Conservation (phyloP, 2,888 invertebrate genomes). For the Euzophera pinguis region DNA sequence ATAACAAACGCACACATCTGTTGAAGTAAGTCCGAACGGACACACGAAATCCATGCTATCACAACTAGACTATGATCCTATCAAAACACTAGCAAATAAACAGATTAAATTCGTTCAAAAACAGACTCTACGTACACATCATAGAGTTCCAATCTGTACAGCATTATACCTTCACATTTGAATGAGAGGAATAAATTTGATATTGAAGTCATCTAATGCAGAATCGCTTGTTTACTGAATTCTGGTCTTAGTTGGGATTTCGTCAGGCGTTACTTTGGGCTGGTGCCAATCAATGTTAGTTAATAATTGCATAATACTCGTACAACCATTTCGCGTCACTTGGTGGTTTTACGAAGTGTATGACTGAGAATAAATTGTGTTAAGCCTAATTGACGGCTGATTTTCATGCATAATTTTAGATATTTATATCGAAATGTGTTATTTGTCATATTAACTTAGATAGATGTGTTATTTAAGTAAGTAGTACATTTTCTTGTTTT, state of each 20-base stretch:
- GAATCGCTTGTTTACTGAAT: conserved; percentile 50
- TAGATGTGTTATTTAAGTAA: not conserved
- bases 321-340: conserved; percentile 9
- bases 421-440: not conserved
- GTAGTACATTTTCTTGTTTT: conserved; percentile 46
- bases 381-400: not conserved
- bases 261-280: conserved; percentile 32
- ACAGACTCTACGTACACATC: conserved; percentile 29
- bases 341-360: conserved; percentile 1
- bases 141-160: conserved; percentile 35
- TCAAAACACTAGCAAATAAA: conserved; percentile 61
- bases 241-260: conserved; percentile 49
- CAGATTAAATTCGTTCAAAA: not conserved
- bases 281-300: conserved; percentile 28
- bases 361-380: not conserved
- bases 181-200: conserved; percentile 45
- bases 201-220: conserved; percentile 51
- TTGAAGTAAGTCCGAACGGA: conserved; percentile 55
- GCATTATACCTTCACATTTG: conserved; percentile 42
- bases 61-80: conserved; percentile 57
- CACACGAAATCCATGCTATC: conserved; percentile 51
- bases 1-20: conserved; percentile 31
- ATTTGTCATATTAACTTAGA: not conserved
- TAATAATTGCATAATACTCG: conserved; percentile 18
- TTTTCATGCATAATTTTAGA: not conserved